Base-by-base conservation (phyloP, 2,888 invertebrate genomes). In the Matsumyia berberina region DNA sequence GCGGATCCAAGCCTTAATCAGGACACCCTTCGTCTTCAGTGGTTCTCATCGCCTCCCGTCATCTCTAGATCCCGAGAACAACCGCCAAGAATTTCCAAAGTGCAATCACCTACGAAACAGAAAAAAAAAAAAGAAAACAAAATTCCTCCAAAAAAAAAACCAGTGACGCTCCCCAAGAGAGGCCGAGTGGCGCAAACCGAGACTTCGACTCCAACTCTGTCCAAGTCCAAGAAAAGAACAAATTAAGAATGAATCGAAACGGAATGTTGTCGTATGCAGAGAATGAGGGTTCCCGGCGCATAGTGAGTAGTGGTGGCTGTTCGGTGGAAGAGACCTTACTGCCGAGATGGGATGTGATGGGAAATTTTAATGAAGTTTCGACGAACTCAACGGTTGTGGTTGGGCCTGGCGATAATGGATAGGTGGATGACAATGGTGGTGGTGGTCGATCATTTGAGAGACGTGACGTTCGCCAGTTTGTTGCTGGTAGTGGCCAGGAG, bases 311-410 rank as follows among this genome's bases (percentile, higher is more conserved):
- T 72, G 58, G 46, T 35, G 24, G 24, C 24, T 3, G n/a, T n/a
- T 60, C 35, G 31, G 53, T 70, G 46, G 42, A 69, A 53, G 66
- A 72, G 60, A 66, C 70, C 60, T 77, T 77, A 77, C 66, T 66
- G 55, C 62, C 44, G 33, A 73, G 37, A 60, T 57, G 64, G 33
- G 53, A 78, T 83, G 83, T 78, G 83, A 83, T 67, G 83, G 44
- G 83, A 83, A 83, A 83, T 83, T 73, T 73, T 78, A 83, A 83
- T 83, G 72, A 83, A 78, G 72, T 83, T 83, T 78, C 78, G 57
- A 67, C 35, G 83, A 78, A 83, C 73, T 55, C 58, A 57, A 42
- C 46, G 37, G 17, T 46, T 60, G 72, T 46, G 66, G 57, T 55
- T 55, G 39, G 17, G 24, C 1, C 24, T 24, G 31, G 51, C 49